Evolutionary conservation across 2,797 vertebrate species (phyloP).

Genomic region (Nyctibius grandis): DNA sequence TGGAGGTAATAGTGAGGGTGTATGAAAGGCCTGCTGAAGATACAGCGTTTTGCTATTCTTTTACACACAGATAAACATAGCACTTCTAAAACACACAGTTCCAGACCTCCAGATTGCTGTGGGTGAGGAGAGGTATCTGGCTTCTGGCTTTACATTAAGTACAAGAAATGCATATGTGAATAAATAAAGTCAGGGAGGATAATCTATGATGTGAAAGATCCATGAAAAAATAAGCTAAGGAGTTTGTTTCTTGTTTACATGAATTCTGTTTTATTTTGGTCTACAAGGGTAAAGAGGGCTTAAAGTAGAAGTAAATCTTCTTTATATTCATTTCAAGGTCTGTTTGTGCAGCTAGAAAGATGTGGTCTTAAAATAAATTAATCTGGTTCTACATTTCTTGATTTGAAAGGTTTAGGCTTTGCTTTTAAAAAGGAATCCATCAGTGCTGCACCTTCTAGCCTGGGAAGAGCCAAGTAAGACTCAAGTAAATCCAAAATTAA

Average conservation of each 20-base stretch:
- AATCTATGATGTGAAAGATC: slow-evolving; percentile 43
- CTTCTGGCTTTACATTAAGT: slow-evolving; percentile 27
- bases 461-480: slow-evolving; percentile 49
- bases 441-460: slow-evolving; percentile 21
- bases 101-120: slow-evolving; percentile 23
- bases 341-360: slow-evolving; percentile 40
- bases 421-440: slow-evolving; percentile 38
- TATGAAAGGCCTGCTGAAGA: neutral
- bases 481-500: slow-evolving; percentile 40
- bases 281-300: neutral
- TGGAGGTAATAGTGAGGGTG: neutral
- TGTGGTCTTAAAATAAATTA: slow-evolving; percentile 39
- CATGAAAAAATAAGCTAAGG: slow-evolving; percentile 37
- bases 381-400: slow-evolving; percentile 17
- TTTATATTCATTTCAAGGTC: slow-evolving; percentile 13
- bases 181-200: slow-evolving; percentile 36
- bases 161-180: slow-evolving; percentile 22
- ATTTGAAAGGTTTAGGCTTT: slow-evolving; percentile 45
- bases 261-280: slow-evolving; percentile 44
- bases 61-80: neutral
- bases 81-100: neutral
- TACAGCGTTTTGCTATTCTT: neutral
- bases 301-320: slow-evolving; percentile 46
- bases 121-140: slow-evolving; percentile 44
- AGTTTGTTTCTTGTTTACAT: slow-evolving; percentile 54